Evolutionary conservation across 2,113 vertebrate genomes (phyloP).

Genomic region (Rattus rattus): DNA sequence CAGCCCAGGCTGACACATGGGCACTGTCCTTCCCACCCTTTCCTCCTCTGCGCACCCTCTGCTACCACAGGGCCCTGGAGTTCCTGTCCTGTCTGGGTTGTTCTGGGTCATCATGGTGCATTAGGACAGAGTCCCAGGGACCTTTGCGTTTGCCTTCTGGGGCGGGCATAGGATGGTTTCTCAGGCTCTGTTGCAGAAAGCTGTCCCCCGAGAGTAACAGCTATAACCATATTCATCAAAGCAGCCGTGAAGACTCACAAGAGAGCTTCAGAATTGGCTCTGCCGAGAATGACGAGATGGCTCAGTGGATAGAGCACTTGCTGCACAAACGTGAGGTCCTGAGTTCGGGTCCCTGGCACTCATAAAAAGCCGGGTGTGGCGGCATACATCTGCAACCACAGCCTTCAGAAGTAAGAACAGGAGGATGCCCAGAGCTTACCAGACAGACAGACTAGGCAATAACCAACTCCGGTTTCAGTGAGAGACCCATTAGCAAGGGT

Average conservation of each 20-base stretch:
- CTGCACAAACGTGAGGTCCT: background rate
- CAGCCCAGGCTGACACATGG: background rate
- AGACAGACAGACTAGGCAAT: background rate
- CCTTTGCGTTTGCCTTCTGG: background rate
- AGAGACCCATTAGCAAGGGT: background rate
- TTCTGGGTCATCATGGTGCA: no score
- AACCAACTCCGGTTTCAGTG: background rate
- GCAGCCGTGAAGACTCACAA: background rate
- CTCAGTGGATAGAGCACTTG: background rate
- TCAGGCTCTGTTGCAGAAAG: background rate
- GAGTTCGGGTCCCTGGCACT: background rate
- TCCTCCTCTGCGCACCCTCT: background rate
- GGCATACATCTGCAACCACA: background rate
- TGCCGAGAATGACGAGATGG: background rate
- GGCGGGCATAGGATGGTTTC: background rate
- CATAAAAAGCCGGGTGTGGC: background rate
- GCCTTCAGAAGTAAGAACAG: background rate
- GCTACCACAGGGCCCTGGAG: no score
- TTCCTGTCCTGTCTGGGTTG: accelerated
- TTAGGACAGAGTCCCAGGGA: background rate
- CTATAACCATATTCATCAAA: background rate
- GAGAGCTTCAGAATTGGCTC: background rate
- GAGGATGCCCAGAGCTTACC: background rate
- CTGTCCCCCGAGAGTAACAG: background rate
- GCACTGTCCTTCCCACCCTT: background rate